Conservation (phyloP, 2,797 vertebrate species). For the Chiloscyllium punctatum region DNA sequence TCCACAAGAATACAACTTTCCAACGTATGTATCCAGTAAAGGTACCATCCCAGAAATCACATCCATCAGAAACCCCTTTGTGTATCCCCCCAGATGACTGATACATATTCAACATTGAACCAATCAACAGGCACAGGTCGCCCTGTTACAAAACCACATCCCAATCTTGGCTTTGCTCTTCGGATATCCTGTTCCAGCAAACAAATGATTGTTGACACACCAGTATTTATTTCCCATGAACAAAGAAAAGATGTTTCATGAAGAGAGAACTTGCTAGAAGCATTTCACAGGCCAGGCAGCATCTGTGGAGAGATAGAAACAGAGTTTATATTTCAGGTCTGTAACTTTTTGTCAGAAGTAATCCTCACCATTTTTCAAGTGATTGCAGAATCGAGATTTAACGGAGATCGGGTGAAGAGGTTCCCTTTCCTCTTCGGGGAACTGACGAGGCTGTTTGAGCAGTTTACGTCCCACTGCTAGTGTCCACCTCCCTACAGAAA, state of each 20-base stretch:
- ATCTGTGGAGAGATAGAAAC: slow-evolving; percentile 22
- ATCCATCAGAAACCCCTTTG: not conserved
- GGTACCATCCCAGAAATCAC: too few relatives aligned
- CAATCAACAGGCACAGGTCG: not conserved
- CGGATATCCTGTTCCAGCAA: slow-evolving; percentile 68
- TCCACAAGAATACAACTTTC: slow-evolving; percentile 25
- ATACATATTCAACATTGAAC: slow-evolving; percentile 1
- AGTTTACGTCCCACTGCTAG: slow-evolving; percentile 81
- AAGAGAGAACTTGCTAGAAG: not conserved
- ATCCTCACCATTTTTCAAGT: slow-evolving; percentile 64
- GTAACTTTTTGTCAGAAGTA: slow-evolving; percentile 52
- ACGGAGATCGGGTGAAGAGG: slow-evolving; percentile 66
- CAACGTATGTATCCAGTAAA: not conserved
- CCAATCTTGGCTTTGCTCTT: slow-evolving; percentile 64
- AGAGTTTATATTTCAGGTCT: not conserved
- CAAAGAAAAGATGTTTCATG: slow-evolving; percentile 46
- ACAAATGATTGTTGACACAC: slow-evolving; percentile 66
- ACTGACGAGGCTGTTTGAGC: slow-evolving; percentile 53
- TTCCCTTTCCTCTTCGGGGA: slow-evolving; percentile 69
- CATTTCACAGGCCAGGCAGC: not conserved
- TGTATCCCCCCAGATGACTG: slow-evolving; percentile 6
- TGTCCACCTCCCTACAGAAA: slow-evolving; percentile 63
- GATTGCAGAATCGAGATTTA: slow-evolving; percentile 65
- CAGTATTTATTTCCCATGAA: slow-evolving; percentile 77
- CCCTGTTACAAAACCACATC: slow-evolving; percentile 61